These are phyloP conservation scores for Eufriesea mexicana DNA, from an alignment of 1,140 invertebrate species.

Conservation along the genomic window DNA sequence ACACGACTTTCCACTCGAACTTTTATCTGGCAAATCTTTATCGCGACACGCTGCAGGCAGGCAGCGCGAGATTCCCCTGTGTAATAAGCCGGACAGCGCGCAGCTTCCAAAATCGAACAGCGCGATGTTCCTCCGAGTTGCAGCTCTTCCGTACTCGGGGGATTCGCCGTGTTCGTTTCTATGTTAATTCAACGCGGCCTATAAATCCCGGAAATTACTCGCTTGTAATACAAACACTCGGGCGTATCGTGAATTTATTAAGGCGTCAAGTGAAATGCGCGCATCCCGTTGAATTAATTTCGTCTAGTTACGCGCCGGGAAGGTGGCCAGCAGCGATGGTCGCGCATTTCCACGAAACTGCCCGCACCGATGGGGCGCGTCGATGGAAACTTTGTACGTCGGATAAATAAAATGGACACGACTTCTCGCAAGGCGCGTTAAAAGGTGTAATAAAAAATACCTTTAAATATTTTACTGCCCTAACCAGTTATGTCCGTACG, in stretches of 20 bases:
- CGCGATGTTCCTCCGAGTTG: background rate
- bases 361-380: no score
- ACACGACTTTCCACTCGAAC: conserved; percentile 52
- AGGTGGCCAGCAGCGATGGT: background rate
- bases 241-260: conserved; percentile 9
- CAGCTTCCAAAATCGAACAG: background rate
- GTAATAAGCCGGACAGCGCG: conserved; percentile 22
- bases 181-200: conserved; percentile 30
- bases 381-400: no score
- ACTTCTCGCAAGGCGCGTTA: no score
- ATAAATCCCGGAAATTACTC: conserved; percentile 30
- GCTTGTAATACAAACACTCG: conserved; percentile 5
- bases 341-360: background rate
- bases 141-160: background rate
- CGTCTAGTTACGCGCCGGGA: background rate
- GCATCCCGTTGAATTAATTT: conserved; percentile 3
- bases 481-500: no score
- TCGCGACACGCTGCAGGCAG: background rate
- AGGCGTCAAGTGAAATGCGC: background rate
- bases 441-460: no score
- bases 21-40: conserved; percentile 23
- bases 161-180: conserved; percentile 25
- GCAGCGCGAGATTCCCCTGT: background rate
- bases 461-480: no score
- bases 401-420: no score